Conservation (phyloP, 2,797 vertebrate species). For the Caiman crocodilus region DNA sequence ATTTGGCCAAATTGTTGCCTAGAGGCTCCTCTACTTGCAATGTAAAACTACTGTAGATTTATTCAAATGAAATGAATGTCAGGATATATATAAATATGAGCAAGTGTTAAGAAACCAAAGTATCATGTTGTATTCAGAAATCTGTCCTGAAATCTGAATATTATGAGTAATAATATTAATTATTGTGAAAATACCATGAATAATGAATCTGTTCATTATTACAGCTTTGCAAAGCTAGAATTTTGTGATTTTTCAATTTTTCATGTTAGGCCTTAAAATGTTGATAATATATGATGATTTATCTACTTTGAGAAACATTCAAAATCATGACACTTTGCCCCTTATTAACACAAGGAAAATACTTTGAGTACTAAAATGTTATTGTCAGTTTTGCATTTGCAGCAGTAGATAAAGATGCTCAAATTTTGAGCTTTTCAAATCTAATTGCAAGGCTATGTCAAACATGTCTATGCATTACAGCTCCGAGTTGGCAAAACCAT, state of each 20-base stretch:
- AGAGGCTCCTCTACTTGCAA: not conserved
- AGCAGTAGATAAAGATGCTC: too few species aligned
- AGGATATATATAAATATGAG: not conserved
- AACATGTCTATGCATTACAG: too few species aligned
- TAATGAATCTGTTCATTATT: not conserved
- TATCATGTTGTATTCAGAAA: not conserved
- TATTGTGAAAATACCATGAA: not conserved
- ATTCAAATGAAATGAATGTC: not conserved
- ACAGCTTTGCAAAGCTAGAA: not conserved
- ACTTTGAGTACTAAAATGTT: not conserved
- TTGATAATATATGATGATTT: not conserved
- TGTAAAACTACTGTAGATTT: not conserved
- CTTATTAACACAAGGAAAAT: not conserved
- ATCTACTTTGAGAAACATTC: not conserved
- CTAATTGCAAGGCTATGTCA: too few species aligned
- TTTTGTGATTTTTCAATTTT: not conserved
- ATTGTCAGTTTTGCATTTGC: too few species aligned
- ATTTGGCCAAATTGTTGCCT: not conserved
- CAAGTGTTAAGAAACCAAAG: not conserved
- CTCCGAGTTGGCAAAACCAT: too few species aligned
- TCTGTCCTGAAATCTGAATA: not conserved
- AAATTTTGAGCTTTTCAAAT: too few species aligned
- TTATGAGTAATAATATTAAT: not conserved
- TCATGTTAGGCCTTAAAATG: too few species aligned
- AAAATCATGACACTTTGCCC: not conserved